Evolutionary conservation across 2,113 vertebrate genomes (phyloP).

Genomic region (Naja naja): DNA sequence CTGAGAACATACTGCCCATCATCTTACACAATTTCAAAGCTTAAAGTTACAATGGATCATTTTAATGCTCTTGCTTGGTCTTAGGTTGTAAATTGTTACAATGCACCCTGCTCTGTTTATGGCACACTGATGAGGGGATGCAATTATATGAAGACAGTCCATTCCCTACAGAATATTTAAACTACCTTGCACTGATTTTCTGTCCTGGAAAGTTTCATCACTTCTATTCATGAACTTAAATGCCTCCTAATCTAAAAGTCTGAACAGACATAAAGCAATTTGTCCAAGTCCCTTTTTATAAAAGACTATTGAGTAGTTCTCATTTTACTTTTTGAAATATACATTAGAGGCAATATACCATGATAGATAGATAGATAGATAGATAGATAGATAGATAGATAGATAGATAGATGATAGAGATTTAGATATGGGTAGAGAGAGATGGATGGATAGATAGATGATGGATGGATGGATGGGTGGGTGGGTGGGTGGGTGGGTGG

Average conservation of each 20-base stretch:
- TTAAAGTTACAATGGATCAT: not conserved
- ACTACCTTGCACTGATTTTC: not conserved
- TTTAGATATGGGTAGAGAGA: too few species aligned
- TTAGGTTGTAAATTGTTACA: slow-evolving; percentile 7
- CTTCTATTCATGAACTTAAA: not conserved
- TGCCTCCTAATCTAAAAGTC: not conserved
- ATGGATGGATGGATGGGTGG: too few species aligned
- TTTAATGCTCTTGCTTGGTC: slow-evolving; percentile 3
- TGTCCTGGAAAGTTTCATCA: slow-evolving; percentile 4
- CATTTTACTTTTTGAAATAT: not conserved
- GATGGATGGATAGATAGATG: too few species aligned
- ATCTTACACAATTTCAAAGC: slow-evolving; percentile 22
- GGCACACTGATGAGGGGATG: slow-evolving; percentile 8
- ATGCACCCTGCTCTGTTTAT: not conserved
- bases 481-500: too few species aligned
- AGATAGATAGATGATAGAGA: too few species aligned
- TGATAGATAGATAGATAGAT: too few species aligned
- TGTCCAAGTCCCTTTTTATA: not conserved
- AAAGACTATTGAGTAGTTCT: not conserved
- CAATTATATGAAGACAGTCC: slow-evolving; percentile 38
- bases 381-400: too few species aligned
- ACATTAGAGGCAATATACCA: not conserved
- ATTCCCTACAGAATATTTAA: slow-evolving; percentile 28
- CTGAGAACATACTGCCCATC: not conserved
- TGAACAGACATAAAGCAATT: not conserved